Evolutionary conservation across 2,113 vertebrate species (phyloP).

Genomic region (Ceratotherium simum): DNA sequence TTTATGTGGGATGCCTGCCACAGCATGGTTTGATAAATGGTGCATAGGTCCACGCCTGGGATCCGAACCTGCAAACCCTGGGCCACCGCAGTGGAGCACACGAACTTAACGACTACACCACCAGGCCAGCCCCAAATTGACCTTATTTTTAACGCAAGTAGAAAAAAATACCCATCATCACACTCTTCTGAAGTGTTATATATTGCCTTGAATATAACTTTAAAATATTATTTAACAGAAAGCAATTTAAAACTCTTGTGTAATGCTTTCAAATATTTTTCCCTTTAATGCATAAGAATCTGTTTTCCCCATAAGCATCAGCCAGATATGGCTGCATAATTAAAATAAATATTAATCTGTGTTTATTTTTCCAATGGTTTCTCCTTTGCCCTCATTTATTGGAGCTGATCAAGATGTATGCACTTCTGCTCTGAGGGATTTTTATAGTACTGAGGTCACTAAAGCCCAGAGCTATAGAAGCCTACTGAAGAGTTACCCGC

Average conservation of each 20-base stretch:
- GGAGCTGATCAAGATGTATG: background rate
- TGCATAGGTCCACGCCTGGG: too few species aligned
- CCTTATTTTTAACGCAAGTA: constrained; percentile 1
- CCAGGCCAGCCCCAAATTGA: too few species aligned
- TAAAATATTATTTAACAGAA: constrained; percentile 26
- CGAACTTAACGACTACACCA: too few species aligned
- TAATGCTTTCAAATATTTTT: background rate
- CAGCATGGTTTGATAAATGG: too few species aligned
- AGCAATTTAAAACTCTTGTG: constrained; percentile 17
- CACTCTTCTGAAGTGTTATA: background rate
- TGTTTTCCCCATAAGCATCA: background rate
- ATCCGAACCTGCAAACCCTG: too few species aligned
- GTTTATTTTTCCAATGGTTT: background rate
- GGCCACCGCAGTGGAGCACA: too few species aligned
- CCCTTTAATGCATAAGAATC: background rate
- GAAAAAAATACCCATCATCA: background rate
- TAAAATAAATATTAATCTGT: background rate
- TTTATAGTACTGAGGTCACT: background rate
- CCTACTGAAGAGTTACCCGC: background rate
- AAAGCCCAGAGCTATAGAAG: background rate
- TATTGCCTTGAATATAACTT: background rate
- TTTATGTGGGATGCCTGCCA: too few species aligned
- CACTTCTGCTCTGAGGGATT: background rate
- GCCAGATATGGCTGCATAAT: background rate
- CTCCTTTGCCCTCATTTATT: background rate